These are phyloP conservation scores for Bubo bubo DNA, from an alignment of 2,113 vertebrate species.

Conservation along the genomic window DNA sequence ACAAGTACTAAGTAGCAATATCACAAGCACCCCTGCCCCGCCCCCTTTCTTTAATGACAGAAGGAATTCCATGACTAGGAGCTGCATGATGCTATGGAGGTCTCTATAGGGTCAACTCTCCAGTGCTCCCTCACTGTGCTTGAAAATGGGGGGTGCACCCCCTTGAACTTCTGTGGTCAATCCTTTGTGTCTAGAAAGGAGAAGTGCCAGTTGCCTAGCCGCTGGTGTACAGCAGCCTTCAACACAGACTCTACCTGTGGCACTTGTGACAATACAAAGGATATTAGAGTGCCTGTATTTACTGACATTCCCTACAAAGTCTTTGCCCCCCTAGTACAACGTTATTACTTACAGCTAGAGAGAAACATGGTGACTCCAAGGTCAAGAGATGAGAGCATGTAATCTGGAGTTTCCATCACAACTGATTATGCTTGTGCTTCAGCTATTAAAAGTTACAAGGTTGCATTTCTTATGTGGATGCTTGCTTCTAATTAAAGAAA, in stretches of 20 bases:
- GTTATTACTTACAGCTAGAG: not conserved
- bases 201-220: not conserved
- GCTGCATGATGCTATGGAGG: not conserved
- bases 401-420: conserved; percentile 28
- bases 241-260: not conserved
- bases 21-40: no score
- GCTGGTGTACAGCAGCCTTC: not conserved
- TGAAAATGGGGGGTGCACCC: not conserved
- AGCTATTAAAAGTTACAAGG: conserved; percentile 42
- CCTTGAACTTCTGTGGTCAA: not conserved
- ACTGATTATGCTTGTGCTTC: conserved; percentile 30
- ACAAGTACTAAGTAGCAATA: not conserved
- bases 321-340: not conserved
- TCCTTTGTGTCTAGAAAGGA: not conserved
- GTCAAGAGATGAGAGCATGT: not conserved
- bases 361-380: conserved; percentile 4
- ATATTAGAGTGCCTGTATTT: not conserved
- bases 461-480: not conserved
- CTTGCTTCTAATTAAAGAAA: conserved; percentile 56
- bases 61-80: not conserved
- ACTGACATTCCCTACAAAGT: not conserved
- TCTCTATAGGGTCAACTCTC: not conserved
- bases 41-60: not conserved
- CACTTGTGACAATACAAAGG: not conserved
- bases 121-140: not conserved